phyloP scores from a whole-genome alignment of 2,797 vertebrate genomes.

The Picus viridis region DNA sequence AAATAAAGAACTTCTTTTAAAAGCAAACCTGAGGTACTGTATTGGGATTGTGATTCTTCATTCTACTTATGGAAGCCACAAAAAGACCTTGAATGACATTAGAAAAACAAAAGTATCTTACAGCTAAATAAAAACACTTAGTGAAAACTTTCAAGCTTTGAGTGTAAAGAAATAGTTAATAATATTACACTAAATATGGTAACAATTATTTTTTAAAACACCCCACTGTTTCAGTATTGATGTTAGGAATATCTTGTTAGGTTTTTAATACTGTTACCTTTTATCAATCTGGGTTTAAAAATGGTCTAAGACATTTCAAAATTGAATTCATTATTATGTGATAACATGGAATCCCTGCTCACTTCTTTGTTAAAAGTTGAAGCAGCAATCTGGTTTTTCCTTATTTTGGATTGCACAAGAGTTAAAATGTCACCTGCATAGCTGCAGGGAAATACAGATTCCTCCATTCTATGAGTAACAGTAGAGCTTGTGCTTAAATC shows the following conservation, averaged over 20 bases:
- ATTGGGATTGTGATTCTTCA: neutral
- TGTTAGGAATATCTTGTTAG: neutral
- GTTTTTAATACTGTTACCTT: neutral
- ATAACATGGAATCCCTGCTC: neutral
- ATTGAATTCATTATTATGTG: neutral
- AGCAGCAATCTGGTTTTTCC: neutral
- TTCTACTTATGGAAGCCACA: neutral
- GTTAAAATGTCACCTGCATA: neutral
- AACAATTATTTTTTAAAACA: neutral
- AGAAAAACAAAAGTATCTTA: neutral
- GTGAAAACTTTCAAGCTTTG: neutral
- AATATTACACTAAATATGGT: neutral
- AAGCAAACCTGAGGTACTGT: neutral
- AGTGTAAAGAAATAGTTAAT: neutral
- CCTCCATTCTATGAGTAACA: neutral
- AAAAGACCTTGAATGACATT: neutral
- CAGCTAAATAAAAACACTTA: neutral
- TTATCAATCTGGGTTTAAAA: neutral
- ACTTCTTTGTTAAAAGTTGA: neutral
- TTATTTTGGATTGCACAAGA: neutral
- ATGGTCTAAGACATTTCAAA: neutral
- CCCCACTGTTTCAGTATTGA: neutral
- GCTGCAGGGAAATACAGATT: neutral
- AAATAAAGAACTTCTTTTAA: neutral
- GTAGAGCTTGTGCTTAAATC: neutral